Evolutionary conservation across 2,888 invertebrate species (phyloP).

Genomic region (Ectemnius continuus): DNA sequence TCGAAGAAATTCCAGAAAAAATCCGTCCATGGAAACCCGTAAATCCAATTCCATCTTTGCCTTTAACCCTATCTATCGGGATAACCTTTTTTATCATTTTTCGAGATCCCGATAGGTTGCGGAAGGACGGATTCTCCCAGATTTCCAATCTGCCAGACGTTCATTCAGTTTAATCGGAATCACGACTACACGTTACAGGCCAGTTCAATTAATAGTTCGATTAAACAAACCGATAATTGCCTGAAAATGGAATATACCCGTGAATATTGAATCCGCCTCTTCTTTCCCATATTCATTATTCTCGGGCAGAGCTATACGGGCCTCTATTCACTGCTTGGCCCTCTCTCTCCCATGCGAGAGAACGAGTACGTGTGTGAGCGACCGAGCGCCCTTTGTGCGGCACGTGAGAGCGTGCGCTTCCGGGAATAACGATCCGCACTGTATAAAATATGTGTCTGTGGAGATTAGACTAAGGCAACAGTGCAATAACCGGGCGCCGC

Average conservation of each 20-base stretch:
- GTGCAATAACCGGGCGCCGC: no score
- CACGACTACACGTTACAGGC: conserved; percentile 52
- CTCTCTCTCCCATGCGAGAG: conserved; percentile 1
- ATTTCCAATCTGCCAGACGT: conserved; percentile 42
- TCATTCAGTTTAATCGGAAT: conserved; percentile 55
- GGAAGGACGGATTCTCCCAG: conserved; percentile 19
- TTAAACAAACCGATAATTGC: conserved; percentile 74
- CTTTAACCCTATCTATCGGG: no score
- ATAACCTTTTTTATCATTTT: background rate
- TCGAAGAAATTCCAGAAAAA: no score
- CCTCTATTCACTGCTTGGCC: background rate
- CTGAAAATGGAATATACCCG: conserved; percentile 67
- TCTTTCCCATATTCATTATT: conserved; percentile 60
- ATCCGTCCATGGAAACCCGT: no score
- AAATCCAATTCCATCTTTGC: no score
- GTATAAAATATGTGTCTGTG: no score
- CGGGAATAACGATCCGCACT: no score
- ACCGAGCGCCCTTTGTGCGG: no score
- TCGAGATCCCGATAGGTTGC: conserved; percentile 17
- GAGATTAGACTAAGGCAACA: no score
- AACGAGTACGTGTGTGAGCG: background rate
- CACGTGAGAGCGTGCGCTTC: no score
- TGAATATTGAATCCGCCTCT: conserved; percentile 61
- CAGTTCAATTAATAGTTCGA: conserved; percentile 71
- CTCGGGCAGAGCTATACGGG: conserved; percentile 1